Percentiles rank a stretch among this genome's conserved stretches.
These are phyloP conservation scores for Lasius platythorax DNA, from an alignment of 2,888 invertebrate genomes.

Conservation along the genomic window DNA sequence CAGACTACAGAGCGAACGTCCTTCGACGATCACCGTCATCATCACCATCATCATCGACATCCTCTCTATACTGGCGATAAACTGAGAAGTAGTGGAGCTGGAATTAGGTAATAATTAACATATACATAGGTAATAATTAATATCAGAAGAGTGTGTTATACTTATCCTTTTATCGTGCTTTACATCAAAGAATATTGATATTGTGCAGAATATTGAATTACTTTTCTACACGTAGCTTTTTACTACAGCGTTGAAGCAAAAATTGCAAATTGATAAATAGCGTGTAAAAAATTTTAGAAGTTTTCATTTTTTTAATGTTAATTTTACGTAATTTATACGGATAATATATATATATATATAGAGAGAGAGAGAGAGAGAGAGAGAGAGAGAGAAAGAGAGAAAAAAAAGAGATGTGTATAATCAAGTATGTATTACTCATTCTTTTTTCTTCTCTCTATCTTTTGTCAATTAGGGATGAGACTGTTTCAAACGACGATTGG, in stretches of 20 bases:
- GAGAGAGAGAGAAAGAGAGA: not conserved
- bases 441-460: not conserved
- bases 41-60: conserved; percentile 77
- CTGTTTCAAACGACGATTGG: conserved; percentile 81
- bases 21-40: conserved; percentile 79
- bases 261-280: not conserved
- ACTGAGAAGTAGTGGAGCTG: conserved; percentile 70
- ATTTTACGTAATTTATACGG: not conserved
- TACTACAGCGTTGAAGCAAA: not conserved
- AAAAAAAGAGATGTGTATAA: not conserved
- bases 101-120: conserved; percentile 68
- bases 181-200: not conserved
- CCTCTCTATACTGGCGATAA: conserved; percentile 79
- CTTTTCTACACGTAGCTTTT: not conserved
- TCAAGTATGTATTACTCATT: not conserved
- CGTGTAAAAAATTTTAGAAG: not conserved
- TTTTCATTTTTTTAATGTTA: not conserved
- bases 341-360: too few relatives aligned
- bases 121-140: not conserved
- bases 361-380: not conserved
- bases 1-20: conserved; percentile 71
- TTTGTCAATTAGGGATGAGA: conserved; percentile 78
- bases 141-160: conserved; percentile 12
- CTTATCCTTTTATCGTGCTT: not conserved
- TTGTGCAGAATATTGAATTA: not conserved